Percentiles rank a stretch among this genome's conserved stretches.
These are phyloP conservation scores for Kradibia gibbosae DNA, from an alignment of 1,140 invertebrate species.

Conservation along the genomic window DNA sequence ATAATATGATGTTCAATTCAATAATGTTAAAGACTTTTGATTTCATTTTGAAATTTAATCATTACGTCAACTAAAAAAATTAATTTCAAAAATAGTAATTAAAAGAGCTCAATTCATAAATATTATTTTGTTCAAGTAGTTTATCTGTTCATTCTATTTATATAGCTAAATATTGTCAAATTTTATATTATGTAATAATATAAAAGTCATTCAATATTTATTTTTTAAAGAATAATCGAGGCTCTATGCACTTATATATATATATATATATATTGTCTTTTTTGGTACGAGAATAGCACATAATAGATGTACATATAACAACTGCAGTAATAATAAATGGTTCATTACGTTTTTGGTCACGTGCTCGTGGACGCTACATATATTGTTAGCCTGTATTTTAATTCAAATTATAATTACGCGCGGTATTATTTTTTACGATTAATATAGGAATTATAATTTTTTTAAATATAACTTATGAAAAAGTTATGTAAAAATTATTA, in stretches of 20 bases:
- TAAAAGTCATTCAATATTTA: slow-evolving; percentile 6
- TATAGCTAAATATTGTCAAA: neutral
- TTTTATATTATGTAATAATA: slow-evolving; percentile 13
- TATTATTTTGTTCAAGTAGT: no score
- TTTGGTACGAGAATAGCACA: slow-evolving; percentile 27
- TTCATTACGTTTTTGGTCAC: slow-evolving; percentile 33
- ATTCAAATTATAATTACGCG: no score
- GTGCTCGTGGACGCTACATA: slow-evolving; percentile 4
- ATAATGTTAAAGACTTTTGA: no score
- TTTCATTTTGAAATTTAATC: no score
- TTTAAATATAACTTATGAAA: slow-evolving; percentile 31
- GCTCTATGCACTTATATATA: slow-evolving; percentile 36
- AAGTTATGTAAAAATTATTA: neutral
- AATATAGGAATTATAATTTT: neutral
- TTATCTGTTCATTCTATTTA: no score
- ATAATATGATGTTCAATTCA: no score
- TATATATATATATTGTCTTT: slow-evolving; percentile 40
- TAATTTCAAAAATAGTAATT: no score
- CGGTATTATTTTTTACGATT: neutral
- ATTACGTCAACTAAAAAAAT: no score
- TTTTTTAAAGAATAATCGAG: slow-evolving; percentile 38
- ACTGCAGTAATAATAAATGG: slow-evolving; percentile 48
- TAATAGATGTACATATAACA: slow-evolving; percentile 31
- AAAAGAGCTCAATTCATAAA: no score
- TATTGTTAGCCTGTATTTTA: no score